A percentile compares a stretch with the other conserved stretches of the same genome.
Evolutionary conservation across 1,140 invertebrate species (phyloP).

Genomic region (Lasioglossum baleicum): DNA sequence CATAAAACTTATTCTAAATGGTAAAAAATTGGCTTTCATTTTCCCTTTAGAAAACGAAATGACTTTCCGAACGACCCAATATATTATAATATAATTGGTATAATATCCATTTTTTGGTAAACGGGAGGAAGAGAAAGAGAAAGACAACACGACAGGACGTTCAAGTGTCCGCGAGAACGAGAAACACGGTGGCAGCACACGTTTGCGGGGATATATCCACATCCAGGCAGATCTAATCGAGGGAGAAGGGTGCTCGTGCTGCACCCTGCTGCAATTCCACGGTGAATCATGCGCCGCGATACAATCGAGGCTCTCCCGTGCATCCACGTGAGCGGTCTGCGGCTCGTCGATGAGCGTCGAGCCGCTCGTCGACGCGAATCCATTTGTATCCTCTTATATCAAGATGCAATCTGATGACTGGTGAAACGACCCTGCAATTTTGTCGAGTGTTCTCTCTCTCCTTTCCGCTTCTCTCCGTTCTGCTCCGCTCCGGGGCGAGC

Average conservation of each 20-base stretch:
- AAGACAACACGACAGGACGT: too few species aligned
- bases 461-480: too few species aligned
- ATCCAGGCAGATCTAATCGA: constrained; percentile 36
- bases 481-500: background rate
- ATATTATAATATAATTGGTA: too few species aligned
- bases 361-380: constrained; percentile 20
- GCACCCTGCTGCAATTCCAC: constrained; percentile 51
- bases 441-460: constrained; percentile 19
- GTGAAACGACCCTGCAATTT: constrained; percentile 32
- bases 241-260: constrained; percentile 24
- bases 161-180: background rate
- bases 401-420: constrained; percentile 38
- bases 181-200: background rate
- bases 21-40: too few species aligned
- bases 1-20: too few species aligned
- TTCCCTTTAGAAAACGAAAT: too few species aligned
- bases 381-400: constrained; percentile 45
- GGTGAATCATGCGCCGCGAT: constrained; percentile 57
- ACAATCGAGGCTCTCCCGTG: constrained; percentile 33
- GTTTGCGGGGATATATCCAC: background rate
- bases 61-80: too few species aligned
- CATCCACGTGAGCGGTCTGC: background rate
- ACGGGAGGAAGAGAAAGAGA: too few species aligned
- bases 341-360: constrained; percentile 43
- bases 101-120: too few species aligned